Conservation (phyloP, 2,888 invertebrate species). For the Cryptocephalus primarius region DNA sequence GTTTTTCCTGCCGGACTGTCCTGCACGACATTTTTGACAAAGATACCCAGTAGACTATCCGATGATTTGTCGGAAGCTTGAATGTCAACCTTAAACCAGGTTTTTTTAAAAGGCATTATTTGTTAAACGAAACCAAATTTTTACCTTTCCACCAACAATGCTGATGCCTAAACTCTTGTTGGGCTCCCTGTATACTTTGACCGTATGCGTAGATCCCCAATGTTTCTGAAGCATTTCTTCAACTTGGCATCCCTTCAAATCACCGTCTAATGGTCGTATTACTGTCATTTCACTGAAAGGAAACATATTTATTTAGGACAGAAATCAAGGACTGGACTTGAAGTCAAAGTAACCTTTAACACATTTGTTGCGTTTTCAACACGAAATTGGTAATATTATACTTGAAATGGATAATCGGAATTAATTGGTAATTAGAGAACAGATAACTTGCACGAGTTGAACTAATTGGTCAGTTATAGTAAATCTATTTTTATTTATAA, state of each 20-base stretch:
- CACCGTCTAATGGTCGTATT: constrained; percentile 21
- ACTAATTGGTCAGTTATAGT: too few relatives aligned
- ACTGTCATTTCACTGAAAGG: constrained; percentile 28
- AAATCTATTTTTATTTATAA: too few relatives aligned
- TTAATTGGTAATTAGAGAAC: too few relatives aligned
- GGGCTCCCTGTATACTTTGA: constrained; percentile 60
- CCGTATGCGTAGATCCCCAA: constrained; percentile 75
- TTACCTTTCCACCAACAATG: constrained; percentile 90
- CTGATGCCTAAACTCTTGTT: constrained; percentile 87
- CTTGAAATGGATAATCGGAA: not conserved
- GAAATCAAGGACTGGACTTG: not conserved
- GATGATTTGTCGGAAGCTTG: constrained; percentile 47
- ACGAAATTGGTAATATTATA: not conserved
- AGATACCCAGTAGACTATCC: constrained; percentile 77
- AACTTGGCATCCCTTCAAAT: constrained; percentile 32
- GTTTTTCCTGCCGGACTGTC: constrained; percentile 88
- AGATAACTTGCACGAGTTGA: too few relatives aligned
- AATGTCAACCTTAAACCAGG: constrained; percentile 54
- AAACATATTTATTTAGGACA: not conserved
- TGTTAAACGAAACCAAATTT: too few relatives aligned
- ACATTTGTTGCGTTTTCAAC: not conserved
- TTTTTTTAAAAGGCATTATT: not conserved
- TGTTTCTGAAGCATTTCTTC: constrained; percentile 51
- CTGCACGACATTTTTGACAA: constrained; percentile 92
- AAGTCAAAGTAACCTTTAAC: not conserved